A percentile compares a stretch with the other conserved stretches of the same genome.
These are phyloP conservation scores for Ceramica pisi DNA, from an alignment of 2,888 invertebrate species.

Conservation along the genomic window DNA sequence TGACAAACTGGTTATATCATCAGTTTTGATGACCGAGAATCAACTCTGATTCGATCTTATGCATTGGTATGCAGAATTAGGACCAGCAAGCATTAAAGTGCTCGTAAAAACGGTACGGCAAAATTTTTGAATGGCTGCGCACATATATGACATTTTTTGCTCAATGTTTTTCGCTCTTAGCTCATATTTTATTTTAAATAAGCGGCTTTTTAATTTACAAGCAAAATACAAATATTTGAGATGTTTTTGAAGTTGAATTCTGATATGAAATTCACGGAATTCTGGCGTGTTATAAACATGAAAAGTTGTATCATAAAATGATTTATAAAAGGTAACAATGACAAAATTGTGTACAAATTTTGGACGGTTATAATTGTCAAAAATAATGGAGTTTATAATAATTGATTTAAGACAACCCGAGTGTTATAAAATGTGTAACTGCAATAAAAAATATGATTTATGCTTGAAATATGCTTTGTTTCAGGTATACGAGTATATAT, in stretches of 20 bases:
- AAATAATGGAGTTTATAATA: neutral
- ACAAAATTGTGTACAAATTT: neutral
- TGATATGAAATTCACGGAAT: conserved; percentile 5
- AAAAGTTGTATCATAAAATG: neutral
- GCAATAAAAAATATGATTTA: conserved; percentile 44
- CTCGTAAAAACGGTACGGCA: conserved; percentile 50
- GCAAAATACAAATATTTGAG: neutral
- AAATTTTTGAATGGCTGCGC: conserved; percentile 28
- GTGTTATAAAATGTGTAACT: conserved; percentile 27
- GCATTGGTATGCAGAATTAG: conserved; percentile 54
- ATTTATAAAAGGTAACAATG: conserved; percentile 1
- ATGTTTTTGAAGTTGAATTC: conserved; percentile 12
- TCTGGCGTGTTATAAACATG: neutral
- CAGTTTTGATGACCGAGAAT: conserved; percentile 43
- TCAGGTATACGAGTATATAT: neutral
- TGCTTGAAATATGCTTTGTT: conserved; percentile 13
- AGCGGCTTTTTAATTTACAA: conserved; percentile 9
- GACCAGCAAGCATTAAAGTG: conserved; percentile 15
- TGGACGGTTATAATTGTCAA: neutral
- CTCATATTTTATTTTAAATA: conserved; percentile 19
- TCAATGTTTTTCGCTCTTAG: neutral
- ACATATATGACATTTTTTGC: conserved; percentile 15
- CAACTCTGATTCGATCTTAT: conserved; percentile 34
- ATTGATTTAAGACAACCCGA: neutral
- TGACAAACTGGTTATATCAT: conserved; percentile 51